Percentiles rank a stretch among this genome's conserved stretches.
These are phyloP conservation scores for Notamacropus eugenii DNA, from an alignment of 2,797 vertebrate species.

Conservation along the genomic window DNA sequence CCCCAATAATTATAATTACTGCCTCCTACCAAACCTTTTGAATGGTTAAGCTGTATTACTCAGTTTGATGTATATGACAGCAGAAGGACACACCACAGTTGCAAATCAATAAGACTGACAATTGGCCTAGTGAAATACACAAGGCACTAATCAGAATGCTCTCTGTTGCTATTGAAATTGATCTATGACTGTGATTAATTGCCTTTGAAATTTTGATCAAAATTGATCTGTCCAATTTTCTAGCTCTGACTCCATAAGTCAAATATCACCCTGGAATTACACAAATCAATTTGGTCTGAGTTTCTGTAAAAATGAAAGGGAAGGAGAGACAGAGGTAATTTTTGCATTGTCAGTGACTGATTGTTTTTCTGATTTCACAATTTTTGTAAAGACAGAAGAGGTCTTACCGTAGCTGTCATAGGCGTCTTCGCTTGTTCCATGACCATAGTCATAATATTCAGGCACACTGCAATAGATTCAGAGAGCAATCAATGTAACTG, in stretches of 20 bases:
- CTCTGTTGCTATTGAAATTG: slow-evolving; percentile 64
- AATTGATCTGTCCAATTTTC: slow-evolving; percentile 80
- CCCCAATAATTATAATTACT: background rate
- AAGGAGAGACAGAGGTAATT: slow-evolving; percentile 74
- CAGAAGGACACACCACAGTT: background rate
- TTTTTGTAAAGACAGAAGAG: slow-evolving; percentile 75
- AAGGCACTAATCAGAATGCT: slow-evolving; percentile 67
- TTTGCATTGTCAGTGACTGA: slow-evolving; percentile 76
- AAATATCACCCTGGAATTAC: slow-evolving; percentile 75
- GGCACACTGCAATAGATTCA: slow-evolving; percentile 90
- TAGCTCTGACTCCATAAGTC: slow-evolving; percentile 56
- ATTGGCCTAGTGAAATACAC: slow-evolving; percentile 62
- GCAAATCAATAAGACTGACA: slow-evolving; percentile 65
- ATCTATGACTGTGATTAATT: slow-evolving; percentile 79
- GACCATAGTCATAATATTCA: slow-evolving; percentile 97
- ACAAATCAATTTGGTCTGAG: slow-evolving; percentile 75
- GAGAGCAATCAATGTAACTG: slow-evolving; percentile 79
- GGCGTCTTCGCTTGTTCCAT: slow-evolving; percentile 92
- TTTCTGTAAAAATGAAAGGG: slow-evolving; percentile 70
- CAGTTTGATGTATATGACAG: slow-evolving; percentile 17
- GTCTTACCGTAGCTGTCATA: slow-evolving; percentile 97
- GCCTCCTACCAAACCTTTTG: background rate
- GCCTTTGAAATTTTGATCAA: slow-evolving; percentile 77
- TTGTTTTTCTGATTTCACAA: slow-evolving; percentile 76
- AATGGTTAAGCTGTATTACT: background rate